Evolutionary conservation across 1,140 invertebrate species (phyloP), one percentile per base, ranked within the genome.

Genomic region (Bombus fervidus): DNA sequence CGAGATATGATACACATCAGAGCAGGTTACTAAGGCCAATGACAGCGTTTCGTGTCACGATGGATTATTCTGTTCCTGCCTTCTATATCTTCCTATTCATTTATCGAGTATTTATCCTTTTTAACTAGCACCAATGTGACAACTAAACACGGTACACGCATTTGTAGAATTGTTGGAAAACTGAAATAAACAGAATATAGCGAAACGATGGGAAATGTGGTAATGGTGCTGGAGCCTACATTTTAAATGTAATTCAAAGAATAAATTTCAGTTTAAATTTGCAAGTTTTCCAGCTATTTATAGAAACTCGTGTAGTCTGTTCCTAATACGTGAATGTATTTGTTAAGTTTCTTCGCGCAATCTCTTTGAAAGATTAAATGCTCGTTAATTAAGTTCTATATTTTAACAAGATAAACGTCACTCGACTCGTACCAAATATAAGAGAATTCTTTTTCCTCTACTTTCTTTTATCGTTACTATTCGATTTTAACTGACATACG

Each of bases 1-100:
- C 66, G 83, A 85, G 57, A 73, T 69, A 34, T 72, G 76, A 79
- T 68, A 79, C 53, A 72, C 53, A 53, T 22, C 69, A n/a, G 72
- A 53, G 72, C 79, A 88, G 74, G 78, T 76, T 75, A 82, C 74
- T 89, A 89, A 89, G 87, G 87, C 88, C 87, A 90, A 90, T 89
- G 88, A 89, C 76, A 89, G 81, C 28, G 47, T n/a, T 64, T 47
- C 71, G 37, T 41, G 57, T 66, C 78, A 25, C 43, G 25, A 5
- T 73, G 71, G 22, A 31, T 28, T 76, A 37, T 76, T 59, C 47
- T 15, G 6, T 76, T 25, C 43, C n/a, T 47, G n/a, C 3, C 25
- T 18, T 2, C 4, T 25, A 13, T 9, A 12, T 41, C 15, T 68
- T 39, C 68, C 10, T 39, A 25, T 72, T 72, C 69, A 2, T 47